phyloP scores from a whole-genome alignment of 2,888 invertebrate species.

The Caenorhabditis zanzibari region DNA sequence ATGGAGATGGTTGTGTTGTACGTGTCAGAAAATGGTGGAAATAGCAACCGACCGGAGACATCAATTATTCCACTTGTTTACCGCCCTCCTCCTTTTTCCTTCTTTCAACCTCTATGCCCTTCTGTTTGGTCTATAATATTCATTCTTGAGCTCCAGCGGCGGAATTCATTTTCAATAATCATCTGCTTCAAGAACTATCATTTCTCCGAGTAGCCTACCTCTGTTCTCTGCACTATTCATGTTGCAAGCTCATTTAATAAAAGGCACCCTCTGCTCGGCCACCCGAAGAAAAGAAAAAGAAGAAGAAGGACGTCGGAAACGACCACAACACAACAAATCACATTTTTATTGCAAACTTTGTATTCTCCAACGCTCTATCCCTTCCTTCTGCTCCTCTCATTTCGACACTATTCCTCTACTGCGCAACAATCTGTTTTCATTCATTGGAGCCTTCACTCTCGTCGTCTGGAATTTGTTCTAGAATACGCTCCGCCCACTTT shows the following conservation, averaged over 20 bases:
- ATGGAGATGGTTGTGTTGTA: conserved; percentile 38
- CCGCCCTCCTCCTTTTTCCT: conserved; percentile 33
- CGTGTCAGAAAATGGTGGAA: conserved; percentile 57
- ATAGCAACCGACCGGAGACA: conserved; percentile 42
- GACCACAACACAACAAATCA: conserved; percentile 37
- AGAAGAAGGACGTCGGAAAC: conserved; percentile 35
- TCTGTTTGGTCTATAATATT: neutral
- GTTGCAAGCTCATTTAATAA: conserved; percentile 37
- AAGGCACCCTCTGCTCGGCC: conserved; percentile 36
- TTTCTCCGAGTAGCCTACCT: neutral
- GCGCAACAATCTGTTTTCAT: conserved; percentile 9
- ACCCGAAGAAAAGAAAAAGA: conserved; percentile 36
- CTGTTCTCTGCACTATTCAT: conserved; percentile 16
- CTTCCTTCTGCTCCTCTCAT: conserved; percentile 12
- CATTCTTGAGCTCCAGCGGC: neutral
- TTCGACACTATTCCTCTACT: neutral
- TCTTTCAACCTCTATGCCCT: conserved; percentile 12
- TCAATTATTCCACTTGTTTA: conserved; percentile 60
- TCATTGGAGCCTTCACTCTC: conserved; percentile 15
- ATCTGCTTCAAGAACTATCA: too few relatives aligned
- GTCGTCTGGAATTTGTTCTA: neutral
- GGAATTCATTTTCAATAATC: neutral
- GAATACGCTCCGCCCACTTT: neutral
- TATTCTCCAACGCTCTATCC: conserved; percentile 7
- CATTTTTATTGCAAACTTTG: conserved; percentile 43